phyloP scores from a whole-genome alignment of 1,140 invertebrate species.

The Ceratosolen solmsi region DNA sequence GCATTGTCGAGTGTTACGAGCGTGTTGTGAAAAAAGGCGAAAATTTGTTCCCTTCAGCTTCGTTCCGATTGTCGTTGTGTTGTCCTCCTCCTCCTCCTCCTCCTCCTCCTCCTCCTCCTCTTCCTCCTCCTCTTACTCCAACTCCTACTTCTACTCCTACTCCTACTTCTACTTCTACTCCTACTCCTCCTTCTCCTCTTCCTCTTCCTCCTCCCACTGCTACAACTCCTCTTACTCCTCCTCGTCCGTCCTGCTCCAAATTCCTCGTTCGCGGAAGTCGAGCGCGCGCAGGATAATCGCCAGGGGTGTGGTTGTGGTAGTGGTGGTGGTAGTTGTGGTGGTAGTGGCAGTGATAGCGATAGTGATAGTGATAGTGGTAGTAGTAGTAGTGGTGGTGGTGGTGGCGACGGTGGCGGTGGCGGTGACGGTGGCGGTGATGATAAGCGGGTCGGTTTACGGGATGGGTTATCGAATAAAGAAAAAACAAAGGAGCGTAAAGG shows the following conservation, averaged over 20 bases:
- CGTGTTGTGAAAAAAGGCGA: slow-evolving; percentile 16
- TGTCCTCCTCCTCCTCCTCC: not conserved
- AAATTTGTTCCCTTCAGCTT: slow-evolving; percentile 6
- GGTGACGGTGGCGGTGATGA: no score
- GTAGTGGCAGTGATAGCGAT: not conserved
- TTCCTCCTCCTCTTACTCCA: not conserved
- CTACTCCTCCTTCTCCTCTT: not conserved
- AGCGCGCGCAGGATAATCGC: slow-evolving; percentile 1
- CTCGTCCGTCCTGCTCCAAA: not conserved
- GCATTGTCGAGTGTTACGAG: slow-evolving; percentile 36
- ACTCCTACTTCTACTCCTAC: no score
- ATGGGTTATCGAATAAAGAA: not conserved
- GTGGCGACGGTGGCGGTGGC: no score
- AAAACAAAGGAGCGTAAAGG: not conserved
- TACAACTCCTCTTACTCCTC: not conserved
- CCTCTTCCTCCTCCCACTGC: not conserved
- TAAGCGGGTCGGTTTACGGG: no score
- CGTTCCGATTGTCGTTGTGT: not conserved
- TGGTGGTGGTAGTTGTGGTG: not conserved
- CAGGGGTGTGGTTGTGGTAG: not conserved
- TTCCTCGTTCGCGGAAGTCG: slow-evolving; percentile 21
- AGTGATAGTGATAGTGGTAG: not conserved
- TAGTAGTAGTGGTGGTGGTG: not conserved
- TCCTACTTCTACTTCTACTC: no score
- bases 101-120: not conserved